Percentiles rank a stretch among this genome's conserved stretches.
phyloP scores from a whole-genome alignment of 2,888 invertebrate genomes.

The Disparrhopalites patrizii region DNA sequence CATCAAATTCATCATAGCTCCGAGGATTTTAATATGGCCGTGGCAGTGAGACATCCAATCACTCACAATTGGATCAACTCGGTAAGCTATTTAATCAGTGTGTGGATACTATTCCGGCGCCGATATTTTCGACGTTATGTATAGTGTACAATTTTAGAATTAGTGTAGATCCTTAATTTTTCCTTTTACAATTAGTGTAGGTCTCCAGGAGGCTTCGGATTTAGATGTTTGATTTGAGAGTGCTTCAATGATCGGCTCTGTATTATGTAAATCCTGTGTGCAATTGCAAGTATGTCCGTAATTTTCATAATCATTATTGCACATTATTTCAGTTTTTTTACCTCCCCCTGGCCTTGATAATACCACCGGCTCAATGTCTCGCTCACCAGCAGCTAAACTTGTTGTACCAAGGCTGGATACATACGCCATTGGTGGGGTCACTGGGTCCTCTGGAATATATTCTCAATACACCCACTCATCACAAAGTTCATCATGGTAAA shows the following conservation, averaged over 20 bases:
- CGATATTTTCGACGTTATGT: too few relatives aligned
- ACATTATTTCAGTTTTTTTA: constrained; percentile 41
- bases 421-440: constrained; percentile 74
- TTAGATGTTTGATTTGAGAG: not conserved
- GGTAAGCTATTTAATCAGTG: constrained; percentile 32
- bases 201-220: not conserved
- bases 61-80: constrained; percentile 77
- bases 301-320: not conserved
- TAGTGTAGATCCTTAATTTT: too few relatives aligned
- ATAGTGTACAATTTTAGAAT: too few relatives aligned
- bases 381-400: constrained; percentile 85
- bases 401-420: constrained; percentile 90
- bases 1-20: constrained; percentile 90
- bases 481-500: constrained; percentile 70
- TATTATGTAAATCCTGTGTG: too few relatives aligned
- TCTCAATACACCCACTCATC: constrained; percentile 85
- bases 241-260: not conserved
- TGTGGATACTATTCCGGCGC: too few relatives aligned
- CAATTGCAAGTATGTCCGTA: too few relatives aligned
- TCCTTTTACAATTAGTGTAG: too few relatives aligned
- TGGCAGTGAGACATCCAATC: constrained; percentile 75
- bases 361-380: constrained; percentile 75
- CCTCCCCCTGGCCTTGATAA: constrained; percentile 61
- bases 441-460: constrained; percentile 81
- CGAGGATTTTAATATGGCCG: constrained; percentile 82